Evolutionary conservation across 1,140 invertebrate genomes (phyloP).

Genomic region (Cotesia vestalis): DNA sequence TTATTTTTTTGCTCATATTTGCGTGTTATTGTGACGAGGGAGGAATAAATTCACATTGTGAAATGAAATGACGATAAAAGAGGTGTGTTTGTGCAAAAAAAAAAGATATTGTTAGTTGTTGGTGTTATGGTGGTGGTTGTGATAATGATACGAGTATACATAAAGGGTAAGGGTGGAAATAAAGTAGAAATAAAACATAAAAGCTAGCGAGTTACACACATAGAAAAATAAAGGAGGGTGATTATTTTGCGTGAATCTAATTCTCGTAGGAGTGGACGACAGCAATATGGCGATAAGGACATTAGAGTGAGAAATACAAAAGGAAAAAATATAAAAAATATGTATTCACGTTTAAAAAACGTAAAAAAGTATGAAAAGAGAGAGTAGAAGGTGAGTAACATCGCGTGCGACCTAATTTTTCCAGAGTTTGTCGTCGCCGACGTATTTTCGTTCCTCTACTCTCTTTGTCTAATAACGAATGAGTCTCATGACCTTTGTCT

Average conservation of each 20-base stretch:
- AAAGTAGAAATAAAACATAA: no score
- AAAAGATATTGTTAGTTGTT: no score
- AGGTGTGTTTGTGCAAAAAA: no score
- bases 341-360: not conserved
- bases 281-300: slow-evolving; percentile 29
- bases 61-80: no score
- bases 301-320: not conserved
- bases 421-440: slow-evolving; percentile 7
- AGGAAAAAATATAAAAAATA: not conserved
- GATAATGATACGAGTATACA: no score
- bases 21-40: no score
- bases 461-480: not conserved
- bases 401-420: slow-evolving; percentile 38
- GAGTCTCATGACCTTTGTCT: not conserved
- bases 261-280: slow-evolving; percentile 23
- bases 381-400: slow-evolving; percentile 6
- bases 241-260: slow-evolving; percentile 37
- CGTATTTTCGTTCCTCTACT: slow-evolving; percentile 6
- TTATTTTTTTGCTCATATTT: no score
- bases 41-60: no score
- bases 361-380: slow-evolving; percentile 4
- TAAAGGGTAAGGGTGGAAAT: no score
- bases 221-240: slow-evolving; percentile 11
- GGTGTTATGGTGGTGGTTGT: no score
- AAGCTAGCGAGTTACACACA: no score